Evolutionary conservation across 2,113 vertebrate species (phyloP).

Genomic region (Physeter macrocephalus): DNA sequence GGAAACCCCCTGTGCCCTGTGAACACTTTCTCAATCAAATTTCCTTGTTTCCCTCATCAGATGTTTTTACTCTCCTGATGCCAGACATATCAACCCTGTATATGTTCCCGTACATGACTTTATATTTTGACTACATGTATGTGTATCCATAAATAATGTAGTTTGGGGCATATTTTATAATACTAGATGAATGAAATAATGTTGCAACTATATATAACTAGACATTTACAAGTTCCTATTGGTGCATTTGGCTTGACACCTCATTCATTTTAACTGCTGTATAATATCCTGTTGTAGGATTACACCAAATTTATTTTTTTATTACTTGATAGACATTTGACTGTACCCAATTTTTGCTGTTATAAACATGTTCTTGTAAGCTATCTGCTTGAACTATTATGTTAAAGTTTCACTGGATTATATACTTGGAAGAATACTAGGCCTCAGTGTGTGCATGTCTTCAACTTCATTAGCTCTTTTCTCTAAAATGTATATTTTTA

Average conservation of each 20-base stretch:
- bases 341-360: not conserved
- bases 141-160: not conserved
- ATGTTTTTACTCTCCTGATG: not conserved
- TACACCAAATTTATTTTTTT: not conserved
- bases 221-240: not conserved
- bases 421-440: not conserved
- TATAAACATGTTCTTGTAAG: not conserved
- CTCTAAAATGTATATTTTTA: not conserved
- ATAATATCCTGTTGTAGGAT: not conserved
- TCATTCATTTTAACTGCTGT: not conserved
- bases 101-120: not conserved
- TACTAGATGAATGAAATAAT: not conserved
- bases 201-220: not conserved
- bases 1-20: not conserved
- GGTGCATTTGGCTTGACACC: not conserved
- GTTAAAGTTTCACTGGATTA: not conserved
- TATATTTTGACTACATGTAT: not conserved
- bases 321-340: slow-evolving; percentile 6
- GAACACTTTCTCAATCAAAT: not conserved
- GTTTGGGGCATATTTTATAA: not conserved
- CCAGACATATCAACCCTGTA: not conserved
- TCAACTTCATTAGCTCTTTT: not conserved
- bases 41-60: not conserved
- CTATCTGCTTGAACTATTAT: not conserved
- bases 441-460: not conserved